These are phyloP conservation scores for Epinephelus coioides DNA, from an alignment of 2,797 vertebrate genomes.

Conservation along the genomic window DNA sequence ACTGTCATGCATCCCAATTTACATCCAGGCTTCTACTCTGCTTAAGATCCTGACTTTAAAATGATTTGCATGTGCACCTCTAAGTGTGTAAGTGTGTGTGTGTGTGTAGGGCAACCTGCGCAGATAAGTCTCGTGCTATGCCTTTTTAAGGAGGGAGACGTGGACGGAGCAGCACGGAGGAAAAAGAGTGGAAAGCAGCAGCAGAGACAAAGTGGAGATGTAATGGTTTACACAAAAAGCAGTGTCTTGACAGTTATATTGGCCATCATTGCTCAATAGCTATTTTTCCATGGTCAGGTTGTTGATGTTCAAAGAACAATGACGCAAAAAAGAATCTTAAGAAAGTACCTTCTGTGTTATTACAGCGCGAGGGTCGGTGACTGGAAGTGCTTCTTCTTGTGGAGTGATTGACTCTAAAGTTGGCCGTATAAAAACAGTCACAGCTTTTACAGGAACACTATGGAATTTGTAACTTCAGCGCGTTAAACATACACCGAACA, in stretches of 20 bases:
- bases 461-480: slow-evolving; percentile 8
- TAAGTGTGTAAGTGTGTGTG: slow-evolving; percentile 5
- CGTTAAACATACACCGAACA: slow-evolving; percentile 3
- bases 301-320: slow-evolving; percentile 50
- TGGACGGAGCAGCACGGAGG: slow-evolving; percentile 15
- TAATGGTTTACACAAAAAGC: slow-evolving; percentile 59
- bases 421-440: slow-evolving; percentile 9
- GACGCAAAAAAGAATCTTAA: slow-evolving; percentile 33
- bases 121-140: slow-evolving; percentile 37
- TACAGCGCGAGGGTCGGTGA: slow-evolving; percentile 16
- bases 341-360: slow-evolving; percentile 34
- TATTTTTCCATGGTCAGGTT: slow-evolving; percentile 44
- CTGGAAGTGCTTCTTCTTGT: slow-evolving; percentile 23
- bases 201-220: slow-evolving; percentile 45
- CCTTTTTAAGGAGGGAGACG: slow-evolving; percentile 74
- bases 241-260: slow-evolving; percentile 62
- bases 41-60: slow-evolving; percentile 27
- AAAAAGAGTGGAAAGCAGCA: neutral
- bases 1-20: neutral
- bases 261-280: slow-evolving; percentile 52
- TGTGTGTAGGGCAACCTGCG: slow-evolving; percentile 23
- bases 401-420: slow-evolving; percentile 27
- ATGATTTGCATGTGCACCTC: slow-evolving; percentile 19
- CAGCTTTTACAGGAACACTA: neutral
- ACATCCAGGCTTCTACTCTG: slow-evolving; percentile 10